These are phyloP conservation scores for Spodoptera picta DNA, from an alignment of 2,888 invertebrate genomes.

Conservation along the genomic window DNA sequence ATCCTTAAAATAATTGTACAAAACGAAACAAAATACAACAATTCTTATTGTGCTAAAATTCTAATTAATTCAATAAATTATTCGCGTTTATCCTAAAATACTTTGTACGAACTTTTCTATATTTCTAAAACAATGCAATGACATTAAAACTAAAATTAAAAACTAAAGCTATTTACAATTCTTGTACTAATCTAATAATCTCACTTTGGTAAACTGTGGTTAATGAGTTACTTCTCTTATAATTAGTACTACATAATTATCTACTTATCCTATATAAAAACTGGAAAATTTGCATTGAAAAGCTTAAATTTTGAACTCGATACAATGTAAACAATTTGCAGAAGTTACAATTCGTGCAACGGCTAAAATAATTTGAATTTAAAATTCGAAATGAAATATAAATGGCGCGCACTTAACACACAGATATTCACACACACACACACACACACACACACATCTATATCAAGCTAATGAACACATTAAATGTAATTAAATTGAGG, in stretches of 20 bases:
- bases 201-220: constrained; percentile 90
- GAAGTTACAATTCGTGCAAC: constrained; percentile 4
- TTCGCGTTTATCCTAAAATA: constrained; percentile 76
- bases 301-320: constrained; percentile 1
- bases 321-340: background rate
- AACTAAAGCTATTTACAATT: constrained; percentile 71
- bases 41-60: constrained; percentile 69
- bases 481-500: constrained; percentile 37
- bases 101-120: constrained; percentile 80
- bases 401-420: constrained; percentile 9
- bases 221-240: constrained; percentile 76
- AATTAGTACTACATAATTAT: constrained; percentile 41
- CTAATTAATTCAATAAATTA: constrained; percentile 81
- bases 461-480: constrained; percentile 55
- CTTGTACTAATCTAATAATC: constrained; percentile 84
- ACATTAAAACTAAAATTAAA: constrained; percentile 44
- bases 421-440: constrained; percentile 25
- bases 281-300: constrained; percentile 27
- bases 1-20: constrained; percentile 79
- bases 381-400: constrained; percentile 1
- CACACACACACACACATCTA: constrained; percentile 27
- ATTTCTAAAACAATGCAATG: constrained; percentile 59
- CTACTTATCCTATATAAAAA: constrained; percentile 31
- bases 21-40: constrained; percentile 87
- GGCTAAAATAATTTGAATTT: constrained; percentile 4